These are phyloP conservation scores for Paguma larvata DNA, from an alignment of 2,797 vertebrate species.

Conservation along the genomic window DNA sequence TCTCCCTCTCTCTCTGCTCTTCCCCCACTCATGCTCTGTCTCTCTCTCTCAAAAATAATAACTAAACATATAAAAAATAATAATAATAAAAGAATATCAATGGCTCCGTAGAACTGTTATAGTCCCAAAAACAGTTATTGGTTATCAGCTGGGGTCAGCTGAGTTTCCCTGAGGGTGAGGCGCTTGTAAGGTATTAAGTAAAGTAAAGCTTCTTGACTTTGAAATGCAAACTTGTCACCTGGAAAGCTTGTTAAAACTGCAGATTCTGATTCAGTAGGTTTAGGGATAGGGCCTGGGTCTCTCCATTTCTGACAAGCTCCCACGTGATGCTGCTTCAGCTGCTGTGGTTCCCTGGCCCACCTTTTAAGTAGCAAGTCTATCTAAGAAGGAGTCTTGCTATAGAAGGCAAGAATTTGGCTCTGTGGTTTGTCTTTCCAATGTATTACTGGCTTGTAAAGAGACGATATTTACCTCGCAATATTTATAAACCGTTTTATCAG, in stretches of 20 bases:
- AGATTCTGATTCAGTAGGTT: neutral
- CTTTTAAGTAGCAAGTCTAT: neutral
- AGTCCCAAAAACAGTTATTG: neutral
- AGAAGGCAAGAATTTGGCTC: neutral
- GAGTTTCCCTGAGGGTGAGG: neutral
- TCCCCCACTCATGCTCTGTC: no score
- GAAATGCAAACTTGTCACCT: neutral
- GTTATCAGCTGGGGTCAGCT: neutral
- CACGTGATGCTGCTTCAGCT: neutral
- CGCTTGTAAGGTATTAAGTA: neutral
- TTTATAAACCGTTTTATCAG: constrained; percentile 13
- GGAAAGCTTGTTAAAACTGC: neutral
- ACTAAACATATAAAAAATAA: no score
- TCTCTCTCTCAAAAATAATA: no score
- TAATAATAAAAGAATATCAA: neutral
- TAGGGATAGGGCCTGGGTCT: neutral
- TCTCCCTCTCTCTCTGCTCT: no score
- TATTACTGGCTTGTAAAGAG: neutral
- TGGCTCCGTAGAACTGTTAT: neutral
- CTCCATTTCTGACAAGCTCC: neutral
- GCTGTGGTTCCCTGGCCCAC: neutral
- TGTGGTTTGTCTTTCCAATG: neutral
- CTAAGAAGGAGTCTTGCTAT: neutral
- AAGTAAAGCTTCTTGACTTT: neutral
- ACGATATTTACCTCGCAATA: neutral